A percentile compares a stretch with the other conserved stretches of the same genome.
phyloP scores from a whole-genome alignment of 2,797 vertebrate genomes.

The Sebastes wilsoni region DNA sequence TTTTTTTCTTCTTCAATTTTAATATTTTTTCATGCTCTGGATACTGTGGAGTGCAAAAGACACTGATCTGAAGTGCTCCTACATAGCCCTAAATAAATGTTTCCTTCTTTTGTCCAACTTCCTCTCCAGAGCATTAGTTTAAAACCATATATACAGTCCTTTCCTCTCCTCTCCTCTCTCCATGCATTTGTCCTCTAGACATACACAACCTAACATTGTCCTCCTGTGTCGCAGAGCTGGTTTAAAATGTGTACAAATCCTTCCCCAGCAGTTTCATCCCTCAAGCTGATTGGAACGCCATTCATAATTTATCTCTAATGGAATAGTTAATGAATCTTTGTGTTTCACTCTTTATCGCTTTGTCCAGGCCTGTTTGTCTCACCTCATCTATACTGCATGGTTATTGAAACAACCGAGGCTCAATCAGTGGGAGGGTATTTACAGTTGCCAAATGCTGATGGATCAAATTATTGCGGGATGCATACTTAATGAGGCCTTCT shows the following conservation, averaged over 20 bases:
- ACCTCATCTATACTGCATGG: conserved; percentile 70
- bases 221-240: background rate
- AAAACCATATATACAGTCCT: background rate
- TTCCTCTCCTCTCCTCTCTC: background rate
- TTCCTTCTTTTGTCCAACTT: background rate
- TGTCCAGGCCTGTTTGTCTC: conserved; percentile 50
- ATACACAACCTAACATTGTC: conserved; percentile 10
- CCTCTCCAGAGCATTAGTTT: background rate
- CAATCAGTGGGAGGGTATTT: conserved; percentile 63
- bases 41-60: background rate
- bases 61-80: background rate
- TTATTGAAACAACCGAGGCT: conserved; percentile 52
- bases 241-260: conserved; percentile 45
- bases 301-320: conserved; percentile 72
- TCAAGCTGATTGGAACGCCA: conserved; percentile 47
- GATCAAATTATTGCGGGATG: conserved; percentile 61
- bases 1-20: background rate
- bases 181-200: conserved; percentile 30
- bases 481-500: conserved; percentile 66
- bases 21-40: background rate
- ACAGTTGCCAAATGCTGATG: conserved; percentile 55
- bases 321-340: conserved; percentile 72
- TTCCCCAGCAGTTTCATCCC: conserved; percentile 41
- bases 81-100: background rate
- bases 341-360: conserved; percentile 54